Conservation (phyloP, 2,888 invertebrate genomes). For the Mermis nigrescens region DNA sequence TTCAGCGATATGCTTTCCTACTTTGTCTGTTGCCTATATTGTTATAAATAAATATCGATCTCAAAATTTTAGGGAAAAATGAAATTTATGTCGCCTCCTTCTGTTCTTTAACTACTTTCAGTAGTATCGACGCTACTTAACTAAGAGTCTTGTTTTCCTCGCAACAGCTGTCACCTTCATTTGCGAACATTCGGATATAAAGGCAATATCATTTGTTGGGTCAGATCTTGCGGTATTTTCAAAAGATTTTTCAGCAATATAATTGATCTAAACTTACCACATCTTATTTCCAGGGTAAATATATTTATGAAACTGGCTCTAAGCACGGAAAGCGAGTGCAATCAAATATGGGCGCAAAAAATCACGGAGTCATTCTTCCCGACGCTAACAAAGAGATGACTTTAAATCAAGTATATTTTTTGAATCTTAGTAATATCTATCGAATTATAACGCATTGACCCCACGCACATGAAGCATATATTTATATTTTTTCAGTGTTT, state of each 20-base stretch:
- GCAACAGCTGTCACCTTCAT: constrained; percentile 85
- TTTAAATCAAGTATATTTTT: constrained; percentile 50
- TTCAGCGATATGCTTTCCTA: no score
- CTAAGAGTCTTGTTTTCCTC: constrained; percentile 14
- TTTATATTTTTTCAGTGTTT: no score
- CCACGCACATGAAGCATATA: no score
- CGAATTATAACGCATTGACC: neutral
- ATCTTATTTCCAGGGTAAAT: constrained; percentile 47
- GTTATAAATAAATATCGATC: no score
- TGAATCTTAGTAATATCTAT: neutral
- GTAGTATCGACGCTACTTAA: no score
- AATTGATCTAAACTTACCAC: neutral
- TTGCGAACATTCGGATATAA: constrained; percentile 83
- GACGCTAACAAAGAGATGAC: constrained; percentile 94
- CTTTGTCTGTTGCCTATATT: no score
- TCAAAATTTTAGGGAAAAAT: no score
- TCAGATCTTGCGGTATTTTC: constrained; percentile 64
- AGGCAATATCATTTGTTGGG: constrained; percentile 92
- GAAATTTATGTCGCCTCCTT: no score
- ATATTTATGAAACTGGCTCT: constrained; percentile 79
- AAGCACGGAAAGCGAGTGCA: constrained; percentile 84
- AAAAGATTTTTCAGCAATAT: no score
- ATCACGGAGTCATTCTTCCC: constrained; percentile 86
- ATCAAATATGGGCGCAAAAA: constrained; percentile 98
- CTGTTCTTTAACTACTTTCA: no score